phyloP scores from a whole-genome alignment of 2,888 invertebrate genomes.

The Chloromyia formosa region DNA sequence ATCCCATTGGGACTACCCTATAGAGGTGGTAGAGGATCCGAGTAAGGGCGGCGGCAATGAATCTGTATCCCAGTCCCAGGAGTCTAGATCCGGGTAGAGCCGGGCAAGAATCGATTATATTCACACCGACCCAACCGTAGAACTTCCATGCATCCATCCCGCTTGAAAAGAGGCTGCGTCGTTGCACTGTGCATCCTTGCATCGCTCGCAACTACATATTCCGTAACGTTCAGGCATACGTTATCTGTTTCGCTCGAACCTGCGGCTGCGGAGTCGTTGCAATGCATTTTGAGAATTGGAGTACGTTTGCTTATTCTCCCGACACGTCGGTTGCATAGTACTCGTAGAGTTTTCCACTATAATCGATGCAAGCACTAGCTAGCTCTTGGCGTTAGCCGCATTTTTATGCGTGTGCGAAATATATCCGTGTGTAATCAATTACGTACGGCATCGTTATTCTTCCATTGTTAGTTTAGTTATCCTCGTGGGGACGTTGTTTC shows the following conservation, averaged over 20 bases:
- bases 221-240: neutral
- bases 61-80: constrained; percentile 3
- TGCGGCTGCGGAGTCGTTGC: constrained; percentile 1
- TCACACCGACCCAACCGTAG: constrained; percentile 27
- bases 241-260: constrained; percentile 1
- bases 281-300: neutral
- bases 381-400: no score
- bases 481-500: no score
- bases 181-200: constrained; percentile 29
- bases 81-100: constrained; percentile 29
- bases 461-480: no score
- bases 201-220: neutral
- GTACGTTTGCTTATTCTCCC: neutral
- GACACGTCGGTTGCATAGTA: constrained; percentile 10
- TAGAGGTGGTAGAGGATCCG: neutral
- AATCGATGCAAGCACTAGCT: constrained; percentile 28
- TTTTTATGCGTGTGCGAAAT: no score
- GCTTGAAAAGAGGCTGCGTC: constrained; percentile 20
- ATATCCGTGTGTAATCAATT: no score
- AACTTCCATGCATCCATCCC: constrained; percentile 17
- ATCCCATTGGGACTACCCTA: constrained; percentile 7
- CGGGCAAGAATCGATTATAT: constrained; percentile 36
- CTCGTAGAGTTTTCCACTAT: constrained; percentile 30
- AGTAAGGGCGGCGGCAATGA: neutral
- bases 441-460: no score